Conservation (phyloP, 2,888 invertebrate genomes). For the Drosophila mimica region DNA sequence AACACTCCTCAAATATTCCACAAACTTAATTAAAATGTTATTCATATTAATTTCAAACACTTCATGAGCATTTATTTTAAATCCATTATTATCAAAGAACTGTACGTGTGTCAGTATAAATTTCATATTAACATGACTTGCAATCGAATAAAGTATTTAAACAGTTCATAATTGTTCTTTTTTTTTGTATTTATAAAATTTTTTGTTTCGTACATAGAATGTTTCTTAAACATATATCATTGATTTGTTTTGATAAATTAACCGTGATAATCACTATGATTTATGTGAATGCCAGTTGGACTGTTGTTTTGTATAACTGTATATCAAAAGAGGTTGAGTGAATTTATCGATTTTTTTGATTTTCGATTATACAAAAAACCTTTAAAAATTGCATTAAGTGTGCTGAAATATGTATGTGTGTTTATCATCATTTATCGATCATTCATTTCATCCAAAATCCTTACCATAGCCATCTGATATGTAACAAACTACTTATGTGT, state of each 20-base stretch:
- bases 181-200: conserved; percentile 46
- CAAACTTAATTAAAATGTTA: neutral
- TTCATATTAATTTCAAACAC: conserved; percentile 43
- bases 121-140: conserved; percentile 55
- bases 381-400: conserved; percentile 40
- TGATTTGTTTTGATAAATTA: conserved; percentile 12
- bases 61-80: conserved; percentile 64
- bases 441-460: conserved; percentile 5
- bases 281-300: conserved; percentile 49
- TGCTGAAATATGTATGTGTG: conserved; percentile 28
- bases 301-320: conserved; percentile 65
- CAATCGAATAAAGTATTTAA: conserved; percentile 35
- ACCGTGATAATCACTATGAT: conserved; percentile 20
- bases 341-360: conserved; percentile 13
- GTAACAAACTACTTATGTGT: conserved; percentile 70
- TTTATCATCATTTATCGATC: neutral
- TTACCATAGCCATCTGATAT: conserved; percentile 60
- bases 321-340: conserved; percentile 63
- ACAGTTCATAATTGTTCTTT: conserved; percentile 11
- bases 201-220: conserved; percentile 44
- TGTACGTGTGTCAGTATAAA: conserved; percentile 34
- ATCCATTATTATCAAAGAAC: conserved; percentile 68
- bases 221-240: conserved; percentile 58
- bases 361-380: conserved; percentile 33
- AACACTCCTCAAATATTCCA: neutral